These are phyloP conservation scores for Erpornis zantholeuca DNA, from an alignment of 2,113 vertebrate species.

Conservation along the genomic window DNA sequence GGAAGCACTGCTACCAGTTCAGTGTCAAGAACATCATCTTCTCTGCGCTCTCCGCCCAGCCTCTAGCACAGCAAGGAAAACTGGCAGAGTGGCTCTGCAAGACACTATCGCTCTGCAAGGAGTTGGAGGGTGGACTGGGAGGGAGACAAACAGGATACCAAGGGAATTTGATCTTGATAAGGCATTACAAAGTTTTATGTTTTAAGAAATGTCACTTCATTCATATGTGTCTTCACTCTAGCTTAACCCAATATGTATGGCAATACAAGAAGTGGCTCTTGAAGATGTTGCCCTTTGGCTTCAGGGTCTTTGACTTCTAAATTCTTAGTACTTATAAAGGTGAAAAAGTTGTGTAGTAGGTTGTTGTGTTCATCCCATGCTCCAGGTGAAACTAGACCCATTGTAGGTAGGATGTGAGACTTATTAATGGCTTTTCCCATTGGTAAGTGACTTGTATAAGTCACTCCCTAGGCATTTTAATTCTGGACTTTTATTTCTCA, in stretches of 20 bases:
- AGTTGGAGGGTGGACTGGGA: neutral
- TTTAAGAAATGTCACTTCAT: neutral
- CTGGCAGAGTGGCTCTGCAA: neutral
- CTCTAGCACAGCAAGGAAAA: neutral
- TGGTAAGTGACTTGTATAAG: neutral
- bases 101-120: neutral
- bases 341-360: neutral
- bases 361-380: neutral
- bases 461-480: neutral
- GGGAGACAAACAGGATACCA: neutral
- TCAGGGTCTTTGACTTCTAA: neutral
- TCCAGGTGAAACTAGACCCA: neutral
- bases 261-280: neutral
- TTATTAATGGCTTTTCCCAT: neutral
- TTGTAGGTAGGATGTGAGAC: neutral
- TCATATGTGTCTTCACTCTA: neutral
- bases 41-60: rapidly evolving
- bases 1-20: slow-evolving; percentile 51
- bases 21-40: slow-evolving; percentile 25
- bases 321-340: neutral
- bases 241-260: neutral
- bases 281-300: neutral
- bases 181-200: neutral
- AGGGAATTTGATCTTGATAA: neutral
- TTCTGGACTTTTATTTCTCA: neutral